phyloP scores from a whole-genome alignment of 1,140 invertebrate species.

The Megathymus violae region DNA sequence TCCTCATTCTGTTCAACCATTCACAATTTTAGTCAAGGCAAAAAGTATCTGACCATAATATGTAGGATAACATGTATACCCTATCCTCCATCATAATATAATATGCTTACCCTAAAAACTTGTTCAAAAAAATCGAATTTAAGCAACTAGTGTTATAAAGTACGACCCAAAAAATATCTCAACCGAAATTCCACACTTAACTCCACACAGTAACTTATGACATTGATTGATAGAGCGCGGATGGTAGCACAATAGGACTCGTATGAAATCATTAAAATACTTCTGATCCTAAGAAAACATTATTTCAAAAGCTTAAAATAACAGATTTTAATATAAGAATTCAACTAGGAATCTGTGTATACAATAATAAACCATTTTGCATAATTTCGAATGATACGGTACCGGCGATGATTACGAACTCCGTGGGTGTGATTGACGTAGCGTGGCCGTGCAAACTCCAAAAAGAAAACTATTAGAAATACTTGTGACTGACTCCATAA shows the following conservation, averaged over 20 bases:
- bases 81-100: too few species aligned
- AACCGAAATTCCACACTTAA: slow-evolving; percentile 17
- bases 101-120: too few species aligned
- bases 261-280: slow-evolving; percentile 45
- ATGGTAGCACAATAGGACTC: slow-evolving; percentile 53
- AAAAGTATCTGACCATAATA: too few species aligned
- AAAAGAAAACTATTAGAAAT: slow-evolving; percentile 59
- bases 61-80: too few species aligned
- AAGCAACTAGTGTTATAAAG: background rate
- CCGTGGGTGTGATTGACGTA: slow-evolving; percentile 69
- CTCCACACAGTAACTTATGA: slow-evolving; percentile 36
- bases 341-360: slow-evolving; percentile 5
- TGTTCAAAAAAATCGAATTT: too few species aligned
- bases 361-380: slow-evolving; percentile 15
- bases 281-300: slow-evolving; percentile 56
- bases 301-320: slow-evolving; percentile 29
- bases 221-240: slow-evolving; percentile 56
- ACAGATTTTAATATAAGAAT: slow-evolving; percentile 20
- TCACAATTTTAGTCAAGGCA: too few species aligned
- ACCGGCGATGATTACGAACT: slow-evolving; percentile 44
- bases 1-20: too few species aligned
- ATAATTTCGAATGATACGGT: slow-evolving; percentile 49
- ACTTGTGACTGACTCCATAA: slow-evolving; percentile 55
- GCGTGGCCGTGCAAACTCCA: slow-evolving; percentile 62
- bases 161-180: slow-evolving; percentile 22